Evolutionary conservation across 1,140 invertebrate genomes (phyloP), one percentile per base, ranked within the genome.

Genomic region (Apis cerana): DNA sequence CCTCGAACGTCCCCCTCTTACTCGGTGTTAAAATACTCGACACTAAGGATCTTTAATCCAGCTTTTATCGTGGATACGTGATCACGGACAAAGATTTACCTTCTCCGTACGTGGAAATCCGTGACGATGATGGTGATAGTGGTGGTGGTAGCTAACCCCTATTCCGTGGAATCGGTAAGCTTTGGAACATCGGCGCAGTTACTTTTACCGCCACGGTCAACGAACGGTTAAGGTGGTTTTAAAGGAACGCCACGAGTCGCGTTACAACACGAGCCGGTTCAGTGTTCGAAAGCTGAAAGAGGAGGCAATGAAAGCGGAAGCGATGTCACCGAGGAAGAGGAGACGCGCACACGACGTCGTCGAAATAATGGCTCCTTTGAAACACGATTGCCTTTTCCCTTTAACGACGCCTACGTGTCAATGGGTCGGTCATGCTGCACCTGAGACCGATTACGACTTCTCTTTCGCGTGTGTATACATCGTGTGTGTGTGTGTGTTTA

Each of bases 331-430:
- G 72, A 61, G 50, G 52, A 21, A 23, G 61, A 75, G 50, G 5
- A 21, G 71, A 12, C 19, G 50, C 17, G 13, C 48, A n/a, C 52
- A 17, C 52, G 58, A 67, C 68, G 43, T 52, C n/a, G 33, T 54
- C 67, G 52, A 86, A 86, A 84, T 86, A 84, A 85, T 69, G 78
- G 79, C 78, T 77, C 74, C 79, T 89, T 89, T 85, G 82, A 81
- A 89, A 89, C 72, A 69, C 75, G 75, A 83, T 71, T 84, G 72
- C 65, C 72, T 81, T 80, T 76, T 80, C 54, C 61, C 82, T 79
- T 85, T 87, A 87, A 89, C 82, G 80, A 78, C 58, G 67, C 19
- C 59, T 87, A 89, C 88, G 88, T 89, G 88, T 84, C 85, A 82
- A 87, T 81, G 87, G 70, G 11, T 75, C 56, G 67, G 74, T 78